Conservation (phyloP, 2,888 invertebrate species). For the Lycaena phlaeas region DNA sequence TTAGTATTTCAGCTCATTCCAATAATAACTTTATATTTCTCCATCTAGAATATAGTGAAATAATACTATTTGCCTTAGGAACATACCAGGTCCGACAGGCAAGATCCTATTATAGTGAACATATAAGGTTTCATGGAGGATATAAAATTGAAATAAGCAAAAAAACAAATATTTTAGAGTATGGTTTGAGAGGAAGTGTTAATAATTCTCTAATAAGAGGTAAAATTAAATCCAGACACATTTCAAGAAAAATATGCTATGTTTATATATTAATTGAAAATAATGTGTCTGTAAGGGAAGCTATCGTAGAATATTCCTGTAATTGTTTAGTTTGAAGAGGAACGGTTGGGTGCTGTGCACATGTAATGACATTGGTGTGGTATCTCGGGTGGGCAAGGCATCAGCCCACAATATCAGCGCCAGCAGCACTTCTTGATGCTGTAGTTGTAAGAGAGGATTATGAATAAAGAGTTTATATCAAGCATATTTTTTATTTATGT, state of each 20-base stretch:
- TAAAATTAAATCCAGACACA: constrained; percentile 13
- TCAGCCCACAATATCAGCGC: no score
- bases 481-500: no score
- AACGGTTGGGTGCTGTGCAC: no score
- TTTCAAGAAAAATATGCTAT: constrained; percentile 12
- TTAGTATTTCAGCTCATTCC: constrained; percentile 8
- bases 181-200: constrained; percentile 9
- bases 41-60: constrained; percentile 10
- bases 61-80: constrained; percentile 14
- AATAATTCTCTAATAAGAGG: constrained; percentile 11
- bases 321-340: no score
- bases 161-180: neutral
- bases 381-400: no score
- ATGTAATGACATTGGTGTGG: no score
- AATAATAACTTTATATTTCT: constrained; percentile 6
- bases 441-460: no score
- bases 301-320: constrained; percentile 12
- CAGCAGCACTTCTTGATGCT: no score
- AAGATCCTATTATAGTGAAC: constrained; percentile 17
- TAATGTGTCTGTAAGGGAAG: constrained; percentile 11
- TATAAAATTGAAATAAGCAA: constrained; percentile 11
- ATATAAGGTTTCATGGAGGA: constrained; percentile 9
- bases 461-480: no score
- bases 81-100: constrained; percentile 17
- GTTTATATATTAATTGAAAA: constrained; percentile 14